phyloP scores from a whole-genome alignment of 2,113 vertebrate genomes.

The Triplophysa rosa region DNA sequence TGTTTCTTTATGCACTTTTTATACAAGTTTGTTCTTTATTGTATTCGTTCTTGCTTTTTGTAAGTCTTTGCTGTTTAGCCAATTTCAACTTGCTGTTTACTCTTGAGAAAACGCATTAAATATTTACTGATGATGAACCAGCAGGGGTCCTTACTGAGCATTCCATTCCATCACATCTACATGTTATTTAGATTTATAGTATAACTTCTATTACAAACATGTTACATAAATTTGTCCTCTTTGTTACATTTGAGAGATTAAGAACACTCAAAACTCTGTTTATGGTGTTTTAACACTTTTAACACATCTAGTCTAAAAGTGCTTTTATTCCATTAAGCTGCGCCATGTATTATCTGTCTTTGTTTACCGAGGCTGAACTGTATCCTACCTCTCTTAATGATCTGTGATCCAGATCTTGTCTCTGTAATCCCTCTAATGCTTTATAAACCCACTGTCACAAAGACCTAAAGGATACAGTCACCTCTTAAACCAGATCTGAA shows the following conservation, averaged over 20 bases:
- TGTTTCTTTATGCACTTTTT: no score
- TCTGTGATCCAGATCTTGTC: constrained; percentile 17
- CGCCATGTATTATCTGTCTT: neutral
- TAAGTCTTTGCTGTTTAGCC: neutral
- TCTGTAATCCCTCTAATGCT: constrained; percentile 25
- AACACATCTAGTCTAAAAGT: neutral
- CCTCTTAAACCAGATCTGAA: constrained; percentile 1
- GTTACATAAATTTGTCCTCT: neutral
- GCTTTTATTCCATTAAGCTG: neutral
- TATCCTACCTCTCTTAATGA: constrained; percentile 16
- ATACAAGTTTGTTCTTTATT: neutral
- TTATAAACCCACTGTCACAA: constrained; percentile 23
- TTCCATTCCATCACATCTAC: neutral
- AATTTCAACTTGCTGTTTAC: neutral
- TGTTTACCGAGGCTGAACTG: neutral
- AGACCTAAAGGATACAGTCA: neutral
- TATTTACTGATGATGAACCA: neutral
- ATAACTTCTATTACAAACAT: neutral
- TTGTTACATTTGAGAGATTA: neutral
- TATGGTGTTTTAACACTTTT: neutral
- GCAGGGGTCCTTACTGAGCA: neutral
- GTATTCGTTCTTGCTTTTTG: neutral
- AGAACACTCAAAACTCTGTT: neutral
- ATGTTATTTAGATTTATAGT: neutral
- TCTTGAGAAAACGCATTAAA: neutral